Evolutionary conservation across 92 coral and sea anemone species (phyloP), one percentile per base, ranked within the genome.

Genomic region (Phenganax marumi): DNA sequence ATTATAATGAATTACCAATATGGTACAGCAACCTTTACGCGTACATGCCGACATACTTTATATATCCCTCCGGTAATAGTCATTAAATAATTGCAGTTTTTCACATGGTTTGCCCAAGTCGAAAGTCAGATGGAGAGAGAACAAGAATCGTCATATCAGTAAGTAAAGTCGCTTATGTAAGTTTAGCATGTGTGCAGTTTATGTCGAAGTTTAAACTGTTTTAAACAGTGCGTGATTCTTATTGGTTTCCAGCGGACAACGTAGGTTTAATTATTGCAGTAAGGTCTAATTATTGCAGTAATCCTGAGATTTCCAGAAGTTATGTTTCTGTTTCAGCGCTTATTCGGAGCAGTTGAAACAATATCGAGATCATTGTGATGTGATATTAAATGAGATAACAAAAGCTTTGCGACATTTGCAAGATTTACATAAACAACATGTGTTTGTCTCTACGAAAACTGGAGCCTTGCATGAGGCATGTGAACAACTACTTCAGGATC

Each of bases 41-140:
- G 5, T 33, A 33, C 43, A 33, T 33, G 43, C 33, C 33, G 18
- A 55, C 33, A 74, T n/a, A 78, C 49, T 18, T 21, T 33, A 12
- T 16, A 12, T 33, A n/a, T 4, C 17, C 50, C 18, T 7, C 16
- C 23, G 18, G 49, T 18, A 24, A n/a, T 12, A 2, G 72, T 19
- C 11, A 49, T 39, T 77, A 39, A 48, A 50, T 12, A 75, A 21
- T 18, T 71, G 0, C 68, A 95, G 98, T 95, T 95, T 81, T 95
- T 95, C 84, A 82, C 98, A 48, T 95, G 98, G 98, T 95, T 95
- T 92, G 98, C 98, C 75, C 87, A 88, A 84, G 98, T 95, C 23
- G 98, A 95, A 79, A 90, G 91, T 71, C 96, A 95, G 56, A 95
- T 95, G 98, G 98, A 95, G 70, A 91, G 93, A 79, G 98, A 95